phyloP scores from a whole-genome alignment of 2,797 vertebrate species.

The Melanotaenia nigrans region DNA sequence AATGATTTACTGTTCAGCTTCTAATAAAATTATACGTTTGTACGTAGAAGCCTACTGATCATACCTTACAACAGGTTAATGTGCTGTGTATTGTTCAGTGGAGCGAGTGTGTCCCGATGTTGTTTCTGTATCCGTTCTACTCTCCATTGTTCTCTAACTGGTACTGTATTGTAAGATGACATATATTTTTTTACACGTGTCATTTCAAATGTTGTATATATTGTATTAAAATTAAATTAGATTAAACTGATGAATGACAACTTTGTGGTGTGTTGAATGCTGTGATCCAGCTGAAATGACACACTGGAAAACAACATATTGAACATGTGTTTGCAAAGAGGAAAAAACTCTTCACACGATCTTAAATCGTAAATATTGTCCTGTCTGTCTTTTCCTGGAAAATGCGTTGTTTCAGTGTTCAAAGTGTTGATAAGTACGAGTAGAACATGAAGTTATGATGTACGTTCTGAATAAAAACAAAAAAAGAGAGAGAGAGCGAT shows the following conservation, averaged over 20 bases:
- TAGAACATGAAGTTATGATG: background rate
- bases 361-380: slow-evolving; percentile 35
- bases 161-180: slow-evolving; percentile 86
- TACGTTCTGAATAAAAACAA: slow-evolving; percentile 27
- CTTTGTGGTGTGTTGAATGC: slow-evolving; percentile 43
- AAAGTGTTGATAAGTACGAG: slow-evolving; percentile 36
- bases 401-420: slow-evolving; percentile 46
- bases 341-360: slow-evolving; percentile 35
- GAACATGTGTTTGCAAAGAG: slow-evolving; percentile 33
- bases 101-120: slow-evolving; percentile 72
- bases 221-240: slow-evolving; percentile 77
- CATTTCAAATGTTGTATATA: slow-evolving; percentile 81
- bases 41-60: slow-evolving; percentile 61
- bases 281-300: background rate
- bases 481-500: slow-evolving; percentile 5
- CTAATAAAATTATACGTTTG: slow-evolving; percentile 65
- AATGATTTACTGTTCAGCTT: slow-evolving; percentile 66
- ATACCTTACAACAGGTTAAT: slow-evolving; percentile 62
- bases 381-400: slow-evolving; percentile 26
- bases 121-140: slow-evolving; percentile 69
- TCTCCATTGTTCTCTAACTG: slow-evolving; percentile 75
- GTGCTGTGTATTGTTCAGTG: slow-evolving; percentile 69
- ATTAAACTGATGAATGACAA: slow-evolving; percentile 76
- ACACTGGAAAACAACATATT: slow-evolving; percentile 12
- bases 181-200: slow-evolving; percentile 87